Evolutionary conservation across 2,797 vertebrate genomes (phyloP).

Genomic region (Anomalospiza imberbis): DNA sequence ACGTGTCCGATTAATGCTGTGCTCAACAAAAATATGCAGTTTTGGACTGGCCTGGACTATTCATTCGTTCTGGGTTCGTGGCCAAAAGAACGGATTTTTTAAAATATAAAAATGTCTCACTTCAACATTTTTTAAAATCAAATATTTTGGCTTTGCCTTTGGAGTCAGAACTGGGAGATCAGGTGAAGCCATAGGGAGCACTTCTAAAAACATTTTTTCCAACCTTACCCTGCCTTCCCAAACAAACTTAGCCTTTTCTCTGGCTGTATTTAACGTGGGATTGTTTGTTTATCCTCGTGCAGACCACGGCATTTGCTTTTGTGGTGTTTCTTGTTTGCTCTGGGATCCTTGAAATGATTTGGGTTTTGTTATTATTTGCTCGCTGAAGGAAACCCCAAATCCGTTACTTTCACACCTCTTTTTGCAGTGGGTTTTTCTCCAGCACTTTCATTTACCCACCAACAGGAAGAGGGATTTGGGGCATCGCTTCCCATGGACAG

Average conservation of each 20-base stretch:
- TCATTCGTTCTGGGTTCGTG: neutral
- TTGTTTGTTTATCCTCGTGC: neutral
- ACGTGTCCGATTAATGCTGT: neutral
- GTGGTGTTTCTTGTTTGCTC: neutral
- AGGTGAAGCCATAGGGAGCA: neutral
- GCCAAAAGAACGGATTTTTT: conserved; percentile 27
- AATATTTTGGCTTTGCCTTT: conserved; percentile 28
- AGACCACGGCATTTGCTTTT: neutral
- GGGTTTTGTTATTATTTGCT: neutral
- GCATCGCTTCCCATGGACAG: fast-evolving
- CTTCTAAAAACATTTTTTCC: neutral
- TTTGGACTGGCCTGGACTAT: conserved; percentile 20
- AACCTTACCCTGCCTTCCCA: neutral
- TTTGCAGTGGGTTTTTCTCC: neutral
- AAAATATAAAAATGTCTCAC: conserved; percentile 19
- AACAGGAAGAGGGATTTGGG: neutral
- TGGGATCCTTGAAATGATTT: neutral
- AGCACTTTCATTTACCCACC: fast-evolving
- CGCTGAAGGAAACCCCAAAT: neutral
- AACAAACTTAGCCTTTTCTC: neutral
- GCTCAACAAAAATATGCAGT: neutral
- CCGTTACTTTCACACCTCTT: neutral
- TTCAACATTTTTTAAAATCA: conserved; percentile 6
- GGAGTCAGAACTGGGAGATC: neutral
- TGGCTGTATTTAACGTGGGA: neutral